These are phyloP conservation scores for Drosophila greeni DNA, from an alignment of 2,888 invertebrate genomes.

Conservation along the genomic window DNA sequence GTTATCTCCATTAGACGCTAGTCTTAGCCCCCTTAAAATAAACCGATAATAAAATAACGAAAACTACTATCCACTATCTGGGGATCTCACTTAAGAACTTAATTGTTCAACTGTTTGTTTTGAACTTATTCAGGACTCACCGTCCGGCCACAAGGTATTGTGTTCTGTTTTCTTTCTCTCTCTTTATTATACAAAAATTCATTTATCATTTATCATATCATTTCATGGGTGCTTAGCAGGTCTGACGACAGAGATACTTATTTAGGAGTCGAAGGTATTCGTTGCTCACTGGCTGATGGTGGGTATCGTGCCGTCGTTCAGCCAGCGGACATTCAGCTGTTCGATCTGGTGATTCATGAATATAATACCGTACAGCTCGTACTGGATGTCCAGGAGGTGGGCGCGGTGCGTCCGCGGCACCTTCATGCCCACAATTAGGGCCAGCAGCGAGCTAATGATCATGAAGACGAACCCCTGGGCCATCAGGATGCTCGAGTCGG, in stretches of 20 bases:
- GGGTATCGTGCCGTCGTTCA: conserved; percentile 76
- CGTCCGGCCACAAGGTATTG: neutral
- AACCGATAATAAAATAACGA: conserved; percentile 14
- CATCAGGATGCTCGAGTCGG: conserved; percentile 71
- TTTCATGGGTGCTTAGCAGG: neutral
- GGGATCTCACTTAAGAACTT: conserved; percentile 19
- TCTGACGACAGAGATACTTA: neutral
- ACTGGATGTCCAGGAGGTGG: conserved; percentile 74
- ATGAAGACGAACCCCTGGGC: conserved; percentile 76
- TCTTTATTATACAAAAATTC: neutral
- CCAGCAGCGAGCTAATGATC: conserved; percentile 71
- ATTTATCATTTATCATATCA: too few relatives aligned
- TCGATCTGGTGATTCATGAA: conserved; percentile 77
- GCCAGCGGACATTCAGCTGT: conserved; percentile 74
- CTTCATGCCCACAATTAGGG: conserved; percentile 75
- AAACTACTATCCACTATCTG: conserved; percentile 11
- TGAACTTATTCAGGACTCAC: conserved; percentile 14
- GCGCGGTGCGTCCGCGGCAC: conserved; percentile 73
- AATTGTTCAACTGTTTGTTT: conserved; percentile 12
- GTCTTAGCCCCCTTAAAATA: conserved; percentile 32
- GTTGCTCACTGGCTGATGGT: conserved; percentile 57
- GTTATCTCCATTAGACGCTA: conserved; percentile 57
- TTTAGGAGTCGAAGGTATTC: neutral
- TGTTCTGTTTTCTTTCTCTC: neutral
- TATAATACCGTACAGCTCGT: conserved; percentile 75